phyloP scores from a whole-genome alignment of 2,888 invertebrate species.

The Trissolcus japonicus region DNA sequence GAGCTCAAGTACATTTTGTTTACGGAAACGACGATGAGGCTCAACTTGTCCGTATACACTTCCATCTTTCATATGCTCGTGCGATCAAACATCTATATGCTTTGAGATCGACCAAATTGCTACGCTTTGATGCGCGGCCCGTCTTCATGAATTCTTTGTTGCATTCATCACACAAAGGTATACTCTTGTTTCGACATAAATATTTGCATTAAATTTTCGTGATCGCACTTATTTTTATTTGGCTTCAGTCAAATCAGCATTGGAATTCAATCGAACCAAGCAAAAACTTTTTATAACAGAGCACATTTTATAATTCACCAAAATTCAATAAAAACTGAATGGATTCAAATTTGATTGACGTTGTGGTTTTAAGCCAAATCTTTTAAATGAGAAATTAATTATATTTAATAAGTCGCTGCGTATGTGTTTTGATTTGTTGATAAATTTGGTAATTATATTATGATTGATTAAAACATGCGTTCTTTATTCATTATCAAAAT shows the following conservation, averaged over 20 bases:
- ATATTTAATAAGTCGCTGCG: no score
- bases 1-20: constrained; percentile 48
- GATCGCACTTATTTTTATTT: not conserved
- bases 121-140: not conserved
- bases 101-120: constrained; percentile 12
- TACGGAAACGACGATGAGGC: constrained; percentile 48
- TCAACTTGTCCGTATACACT: constrained; percentile 29
- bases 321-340: no score
- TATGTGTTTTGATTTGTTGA: no score
- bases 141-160: constrained; percentile 20
- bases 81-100: constrained; percentile 43
- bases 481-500: no score
- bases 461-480: no score
- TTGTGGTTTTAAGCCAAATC: no score
- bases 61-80: constrained; percentile 49
- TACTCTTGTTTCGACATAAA: constrained; percentile 27
- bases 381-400: no score
- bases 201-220: constrained; percentile 38
- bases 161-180: constrained; percentile 14
- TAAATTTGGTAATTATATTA: no score
- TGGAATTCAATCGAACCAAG: constrained; percentile 17
- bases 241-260: not conserved
- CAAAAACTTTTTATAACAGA: no score
- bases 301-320: no score
- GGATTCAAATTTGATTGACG: no score